phyloP scores from a whole-genome alignment of 2,797 vertebrate genomes.

The Poeciliopsis gracilis region DNA sequence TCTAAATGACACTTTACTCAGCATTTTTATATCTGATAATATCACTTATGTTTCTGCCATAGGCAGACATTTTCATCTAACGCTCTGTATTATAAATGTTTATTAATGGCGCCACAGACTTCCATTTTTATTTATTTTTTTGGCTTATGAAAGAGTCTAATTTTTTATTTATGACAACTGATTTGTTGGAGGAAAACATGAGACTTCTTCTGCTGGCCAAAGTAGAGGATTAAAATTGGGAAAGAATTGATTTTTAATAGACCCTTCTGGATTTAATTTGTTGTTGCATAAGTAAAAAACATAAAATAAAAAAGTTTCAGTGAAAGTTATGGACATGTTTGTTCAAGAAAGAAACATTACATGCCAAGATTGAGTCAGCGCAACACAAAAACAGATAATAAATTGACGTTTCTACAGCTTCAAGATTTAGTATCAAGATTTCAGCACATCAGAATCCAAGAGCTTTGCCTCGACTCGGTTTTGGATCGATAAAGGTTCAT shows the following conservation, averaged over 20 bases:
- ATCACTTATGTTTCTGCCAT: not conserved
- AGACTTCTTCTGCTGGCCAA: not conserved
- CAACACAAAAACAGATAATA: not conserved
- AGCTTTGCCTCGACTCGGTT: constrained; percentile 30
- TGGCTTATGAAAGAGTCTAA: not conserved
- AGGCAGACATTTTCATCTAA: not conserved
- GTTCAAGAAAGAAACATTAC: not conserved
- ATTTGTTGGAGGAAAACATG: not conserved
- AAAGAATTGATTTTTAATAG: not conserved
- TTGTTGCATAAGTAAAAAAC: not conserved
- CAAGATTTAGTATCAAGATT: constrained; percentile 20
- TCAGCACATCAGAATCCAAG: constrained; percentile 28
- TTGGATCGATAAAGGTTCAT: constrained; percentile 40
- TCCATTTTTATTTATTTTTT: not conserved
- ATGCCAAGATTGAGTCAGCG: not conserved
- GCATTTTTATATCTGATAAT: not conserved
- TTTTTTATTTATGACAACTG: not conserved
- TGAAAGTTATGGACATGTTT: not conserved
- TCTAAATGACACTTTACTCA: not conserved
- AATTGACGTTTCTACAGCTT: constrained; percentile 13
- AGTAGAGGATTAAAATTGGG: not conserved
- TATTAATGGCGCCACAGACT: not conserved
- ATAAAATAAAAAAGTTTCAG: not conserved
- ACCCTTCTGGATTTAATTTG: not conserved
- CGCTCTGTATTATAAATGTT: not conserved